phyloP scores from a whole-genome alignment of 2,113 vertebrate genomes.

The Boulengeromyrus knoepffleri region DNA sequence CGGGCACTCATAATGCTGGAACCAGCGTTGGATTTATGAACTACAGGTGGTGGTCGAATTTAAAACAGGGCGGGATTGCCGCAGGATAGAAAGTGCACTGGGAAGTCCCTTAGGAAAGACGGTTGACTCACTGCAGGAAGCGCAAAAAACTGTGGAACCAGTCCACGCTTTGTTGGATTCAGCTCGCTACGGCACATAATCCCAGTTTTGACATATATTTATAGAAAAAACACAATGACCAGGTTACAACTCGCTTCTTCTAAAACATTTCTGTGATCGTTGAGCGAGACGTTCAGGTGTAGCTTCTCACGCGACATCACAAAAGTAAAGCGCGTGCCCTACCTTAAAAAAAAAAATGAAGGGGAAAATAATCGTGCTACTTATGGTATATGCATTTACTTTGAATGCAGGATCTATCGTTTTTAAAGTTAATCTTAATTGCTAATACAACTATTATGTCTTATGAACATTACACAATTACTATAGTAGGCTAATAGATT shows the following conservation, averaged over 20 bases:
- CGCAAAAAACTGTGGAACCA: conserved; percentile 14
- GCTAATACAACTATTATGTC: background rate
- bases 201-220: background rate
- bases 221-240: background rate
- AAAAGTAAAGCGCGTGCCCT: background rate
- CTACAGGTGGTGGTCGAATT: conserved; percentile 8
- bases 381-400: background rate
- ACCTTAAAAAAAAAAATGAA: background rate
- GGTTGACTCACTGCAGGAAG: conserved; percentile 10
- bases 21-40: background rate
- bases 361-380: background rate
- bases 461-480: background rate
- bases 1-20: background rate
- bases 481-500: background rate
- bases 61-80: conserved; percentile 15
- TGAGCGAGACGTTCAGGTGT: background rate
- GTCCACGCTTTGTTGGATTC: background rate
- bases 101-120: conserved; percentile 2
- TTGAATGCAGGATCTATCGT: background rate
- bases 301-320: background rate
- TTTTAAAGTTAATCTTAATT: background rate
- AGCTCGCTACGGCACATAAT: background rate
- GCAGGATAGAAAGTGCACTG: conserved; percentile 7
- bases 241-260: background rate
- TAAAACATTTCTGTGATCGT: background rate